Conservation (phyloP, 2,888 invertebrate genomes). For the Phlogophora meticulosa region DNA sequence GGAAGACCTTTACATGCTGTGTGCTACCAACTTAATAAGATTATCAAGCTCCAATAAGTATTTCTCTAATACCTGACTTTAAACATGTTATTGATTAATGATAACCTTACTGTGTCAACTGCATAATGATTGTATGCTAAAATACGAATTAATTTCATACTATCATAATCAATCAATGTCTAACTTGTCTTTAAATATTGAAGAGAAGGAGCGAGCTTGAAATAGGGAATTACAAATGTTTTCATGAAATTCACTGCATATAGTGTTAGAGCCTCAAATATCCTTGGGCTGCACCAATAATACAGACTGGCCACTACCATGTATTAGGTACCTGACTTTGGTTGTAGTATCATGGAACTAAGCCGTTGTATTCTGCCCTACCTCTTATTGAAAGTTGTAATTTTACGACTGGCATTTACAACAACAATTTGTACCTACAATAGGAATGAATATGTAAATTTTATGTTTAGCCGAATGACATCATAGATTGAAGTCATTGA, state of each 20-base stretch:
- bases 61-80: slow-evolving; percentile 42
- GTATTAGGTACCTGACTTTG: not conserved
- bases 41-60: slow-evolving; percentile 59
- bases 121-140: slow-evolving; percentile 1
- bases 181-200: not conserved
- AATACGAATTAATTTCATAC: slow-evolving; percentile 12
- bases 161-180: not conserved
- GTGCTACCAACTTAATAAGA: slow-evolving; percentile 56
- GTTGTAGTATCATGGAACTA: slow-evolving; percentile 2
- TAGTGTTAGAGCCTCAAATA: not conserved
- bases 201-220: not conserved
- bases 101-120: slow-evolving; percentile 29
- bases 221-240: not conserved
- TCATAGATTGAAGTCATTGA: slow-evolving; percentile 64
- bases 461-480: slow-evolving; percentile 63
- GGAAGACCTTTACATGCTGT: slow-evolving; percentile 69
- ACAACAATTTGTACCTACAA: slow-evolving; percentile 32
- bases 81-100: slow-evolving; percentile 39
- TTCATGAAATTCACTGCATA: not conserved
- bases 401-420: slow-evolving; percentile 25
- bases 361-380: slow-evolving; percentile 29
- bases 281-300: not conserved
- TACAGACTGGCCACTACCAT: not conserved
- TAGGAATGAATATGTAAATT: slow-evolving; percentile 42
- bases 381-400: slow-evolving; percentile 25